A percentile compares a stretch with the other conserved stretches of the same genome.
Evolutionary conservation across 2,797 vertebrate species (phyloP).

Genomic region (Sebastes goodei): DNA sequence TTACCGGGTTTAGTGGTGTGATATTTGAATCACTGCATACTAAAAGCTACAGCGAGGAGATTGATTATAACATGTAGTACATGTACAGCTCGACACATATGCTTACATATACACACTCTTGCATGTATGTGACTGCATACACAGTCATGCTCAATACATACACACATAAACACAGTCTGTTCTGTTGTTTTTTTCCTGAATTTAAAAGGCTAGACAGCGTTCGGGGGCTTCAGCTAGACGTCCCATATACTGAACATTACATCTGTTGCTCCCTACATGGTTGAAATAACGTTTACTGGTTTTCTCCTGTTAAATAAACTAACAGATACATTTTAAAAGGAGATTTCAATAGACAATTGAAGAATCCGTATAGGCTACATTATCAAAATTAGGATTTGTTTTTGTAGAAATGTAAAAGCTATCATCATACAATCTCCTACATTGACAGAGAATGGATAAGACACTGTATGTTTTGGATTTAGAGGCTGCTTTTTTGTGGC

Average conservation of each 20-base stretch:
- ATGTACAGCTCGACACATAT: background rate
- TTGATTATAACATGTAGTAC: background rate
- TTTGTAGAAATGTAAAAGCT: background rate
- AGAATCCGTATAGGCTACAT: background rate
- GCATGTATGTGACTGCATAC: background rate
- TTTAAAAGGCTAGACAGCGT: background rate
- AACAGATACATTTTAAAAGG: background rate
- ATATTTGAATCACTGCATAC: background rate
- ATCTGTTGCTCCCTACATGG: background rate
- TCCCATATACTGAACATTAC: background rate
- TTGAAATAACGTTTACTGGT: background rate
- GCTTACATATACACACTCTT: background rate
- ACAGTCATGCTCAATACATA: background rate
- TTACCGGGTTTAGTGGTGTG: background rate
- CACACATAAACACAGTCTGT: background rate
- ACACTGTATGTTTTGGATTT: background rate
- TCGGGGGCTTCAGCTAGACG: fast-evolving
- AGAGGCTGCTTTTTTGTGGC: background rate
- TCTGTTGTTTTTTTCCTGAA: background rate
- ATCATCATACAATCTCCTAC: background rate
- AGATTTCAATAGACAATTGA: background rate
- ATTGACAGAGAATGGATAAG: background rate
- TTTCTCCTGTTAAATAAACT: background rate
- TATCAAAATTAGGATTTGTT: background rate
- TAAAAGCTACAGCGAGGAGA: background rate